phyloP scores from a whole-genome alignment of 92 coral and sea anemone genomes.

The Isaurus tuberculatus region DNA sequence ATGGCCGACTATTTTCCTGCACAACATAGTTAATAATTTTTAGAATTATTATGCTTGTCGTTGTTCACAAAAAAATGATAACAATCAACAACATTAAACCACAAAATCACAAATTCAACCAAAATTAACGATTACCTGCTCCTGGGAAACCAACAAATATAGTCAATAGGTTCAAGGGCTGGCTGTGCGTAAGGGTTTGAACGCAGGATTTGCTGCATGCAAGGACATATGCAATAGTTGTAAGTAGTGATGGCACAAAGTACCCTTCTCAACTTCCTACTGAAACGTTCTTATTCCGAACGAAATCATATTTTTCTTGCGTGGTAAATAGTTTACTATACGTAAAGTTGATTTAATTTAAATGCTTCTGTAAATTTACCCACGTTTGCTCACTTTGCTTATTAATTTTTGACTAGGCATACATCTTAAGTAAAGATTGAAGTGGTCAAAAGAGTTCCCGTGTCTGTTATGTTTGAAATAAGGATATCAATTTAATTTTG shows the following conservation, averaged over 20 bases:
- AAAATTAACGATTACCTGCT: background rate
- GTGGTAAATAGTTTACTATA: background rate
- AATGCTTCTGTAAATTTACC: background rate
- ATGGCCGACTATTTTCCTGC: background rate
- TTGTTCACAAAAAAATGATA: too few relatives aligned
- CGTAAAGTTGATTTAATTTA: background rate
- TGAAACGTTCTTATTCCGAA: background rate
- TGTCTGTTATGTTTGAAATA: background rate
- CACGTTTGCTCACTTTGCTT: background rate
- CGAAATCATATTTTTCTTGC: background rate
- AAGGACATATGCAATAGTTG: slow-evolving; percentile 6
- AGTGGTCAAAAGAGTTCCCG: background rate
- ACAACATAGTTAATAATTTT: too few relatives aligned
- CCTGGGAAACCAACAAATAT: slow-evolving; percentile 2
- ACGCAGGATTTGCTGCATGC: slow-evolving; percentile 7
- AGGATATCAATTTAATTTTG: background rate
- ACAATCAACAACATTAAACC: background rate
- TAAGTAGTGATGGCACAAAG: slow-evolving; percentile 14
- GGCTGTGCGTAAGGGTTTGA: slow-evolving; percentile 4
- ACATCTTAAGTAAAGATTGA: background rate
- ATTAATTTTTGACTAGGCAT: background rate
- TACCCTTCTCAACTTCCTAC: slow-evolving; percentile 1
- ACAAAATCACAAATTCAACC: background rate
- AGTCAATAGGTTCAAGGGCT: background rate
- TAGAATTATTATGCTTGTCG: background rate